Percentiles rank a stretch among this genome's conserved stretches.
phyloP scores from a whole-genome alignment of 1,140 invertebrate genomes.

The Atta texana region DNA sequence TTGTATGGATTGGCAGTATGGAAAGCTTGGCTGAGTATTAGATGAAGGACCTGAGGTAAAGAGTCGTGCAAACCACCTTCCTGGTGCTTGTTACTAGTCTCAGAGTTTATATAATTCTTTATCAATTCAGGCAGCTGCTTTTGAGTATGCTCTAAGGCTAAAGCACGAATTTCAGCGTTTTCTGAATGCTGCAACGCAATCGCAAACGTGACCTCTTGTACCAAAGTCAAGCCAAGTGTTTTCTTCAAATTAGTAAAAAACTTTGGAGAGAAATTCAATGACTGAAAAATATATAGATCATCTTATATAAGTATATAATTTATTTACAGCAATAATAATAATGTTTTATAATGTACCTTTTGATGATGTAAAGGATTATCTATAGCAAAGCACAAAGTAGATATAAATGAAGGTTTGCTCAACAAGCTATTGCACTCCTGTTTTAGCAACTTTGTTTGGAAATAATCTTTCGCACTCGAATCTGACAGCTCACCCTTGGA shows the following conservation, averaged over 20 bases:
- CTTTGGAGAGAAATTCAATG: conserved; percentile 91
- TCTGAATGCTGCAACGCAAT: conserved; percentile 93
- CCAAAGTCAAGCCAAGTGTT: conserved; percentile 92
- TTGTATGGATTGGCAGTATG: conserved; percentile 87
- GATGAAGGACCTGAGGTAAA: conserved; percentile 94
- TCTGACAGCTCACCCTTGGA: conserved; percentile 87
- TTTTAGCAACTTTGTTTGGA: conserved; percentile 91
- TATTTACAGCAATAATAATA: conserved; percentile 40
- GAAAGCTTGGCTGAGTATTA: conserved; percentile 90
- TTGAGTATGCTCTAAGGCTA: conserved; percentile 92
- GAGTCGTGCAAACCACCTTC: conserved; percentile 95
- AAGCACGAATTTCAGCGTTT: conserved; percentile 90
- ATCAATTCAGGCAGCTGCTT: conserved; percentile 94
- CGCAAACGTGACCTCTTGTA: conserved; percentile 96
- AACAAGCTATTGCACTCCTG: conserved; percentile 91
- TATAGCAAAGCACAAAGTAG: conserved; percentile 92
- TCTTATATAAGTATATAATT: neutral
- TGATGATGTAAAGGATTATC: conserved; percentile 89
- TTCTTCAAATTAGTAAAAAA: conserved; percentile 94
- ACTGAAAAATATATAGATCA: conserved; percentile 86
- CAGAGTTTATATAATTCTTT: conserved; percentile 93
- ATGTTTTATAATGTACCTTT: conserved; percentile 84
- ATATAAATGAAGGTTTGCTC: conserved; percentile 91
- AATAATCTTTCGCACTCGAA: conserved; percentile 87
- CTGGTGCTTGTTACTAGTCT: conserved; percentile 88